These are phyloP conservation scores for Eudasyphora cyanicolor DNA, from an alignment of 2,888 invertebrate species.

Conservation along the genomic window DNA sequence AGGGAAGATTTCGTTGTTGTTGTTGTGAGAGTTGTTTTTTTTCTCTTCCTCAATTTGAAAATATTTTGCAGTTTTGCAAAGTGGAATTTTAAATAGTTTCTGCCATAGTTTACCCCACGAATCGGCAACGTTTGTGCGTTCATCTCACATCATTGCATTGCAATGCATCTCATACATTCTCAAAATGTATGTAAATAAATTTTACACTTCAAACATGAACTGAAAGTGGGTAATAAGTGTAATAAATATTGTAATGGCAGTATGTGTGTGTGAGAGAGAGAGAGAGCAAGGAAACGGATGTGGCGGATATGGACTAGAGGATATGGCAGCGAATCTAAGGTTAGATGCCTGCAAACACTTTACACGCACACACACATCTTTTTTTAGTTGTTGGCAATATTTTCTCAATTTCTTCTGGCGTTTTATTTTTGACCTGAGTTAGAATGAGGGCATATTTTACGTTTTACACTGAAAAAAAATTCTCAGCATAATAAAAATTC, in stretches of 20 bases:
- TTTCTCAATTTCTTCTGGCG: neutral
- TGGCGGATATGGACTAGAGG: neutral
- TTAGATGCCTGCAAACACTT: neutral
- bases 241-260: conserved; percentile 60
- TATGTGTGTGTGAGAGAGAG: neutral
- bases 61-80: conserved; percentile 41
- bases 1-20: neutral
- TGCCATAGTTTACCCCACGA: conserved; percentile 42
- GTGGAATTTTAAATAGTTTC: conserved; percentile 63
- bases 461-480: too few species aligned
- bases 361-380: neutral
- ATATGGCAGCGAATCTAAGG: neutral
- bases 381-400: neutral
- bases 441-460: too few species aligned
- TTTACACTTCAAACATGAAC: conserved; percentile 58
- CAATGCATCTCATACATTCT: neutral
- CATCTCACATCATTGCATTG: neutral
- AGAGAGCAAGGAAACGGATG: neutral
- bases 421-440: too few species aligned
- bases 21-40: neutral
- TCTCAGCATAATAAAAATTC: too few species aligned
- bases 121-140: neutral
- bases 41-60: neutral
- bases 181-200: conserved; percentile 56
- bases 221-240: conserved; percentile 63